Base-by-base conservation (phyloP, 1,140 invertebrate species). In the Drosophila navojoa region DNA sequence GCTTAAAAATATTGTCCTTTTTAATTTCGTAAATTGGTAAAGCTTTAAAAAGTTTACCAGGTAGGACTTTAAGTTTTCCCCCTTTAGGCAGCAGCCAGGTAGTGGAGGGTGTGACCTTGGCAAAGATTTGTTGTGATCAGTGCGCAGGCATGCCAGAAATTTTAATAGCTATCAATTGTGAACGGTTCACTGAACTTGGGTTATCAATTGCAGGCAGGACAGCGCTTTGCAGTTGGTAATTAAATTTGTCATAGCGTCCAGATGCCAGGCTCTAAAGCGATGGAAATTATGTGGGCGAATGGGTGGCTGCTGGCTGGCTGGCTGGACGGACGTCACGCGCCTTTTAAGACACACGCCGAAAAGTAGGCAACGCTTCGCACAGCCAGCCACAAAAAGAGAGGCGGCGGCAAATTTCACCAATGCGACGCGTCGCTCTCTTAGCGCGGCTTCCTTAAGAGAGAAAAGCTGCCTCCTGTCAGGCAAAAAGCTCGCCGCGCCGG, bases 211-310 rank as follows among this genome's bases (percentile, higher is more conserved):
- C 54, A 58, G 40, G 35, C 74, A 71, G 79, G 45, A 64, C 60
- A 64, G 50, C 52, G 60, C 47, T 59, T 57, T 77, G 72, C 52
- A 84, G 54, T 67, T 80, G 70, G 84, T 77, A 84, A 89, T 84
- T 89, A 84, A 89, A 89, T 89, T 89, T 79, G 73, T 80, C 81
- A 81, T 69, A 54, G 67, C 40, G 61, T 77, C 70, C 63, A 79
- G 80, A 69, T 78, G 79, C 71, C 66, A 68, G 78, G 57, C 60
- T 64, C 16, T 75, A 61, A 45, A 45, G 7, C n/a, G 42, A 45
- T 4, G 35, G 35, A 6, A 3, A 13, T 58, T 60, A 25, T 38
- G 16, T 25, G 16, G 35, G 29, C 13, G 35, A 11, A 25, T 6
- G 40, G 55, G 7, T 29, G 22, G 32, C 2, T 13, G 29, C 3